Conservation (phyloP, 2,888 invertebrate species). For the Pristionchus maxplancki region DNA sequence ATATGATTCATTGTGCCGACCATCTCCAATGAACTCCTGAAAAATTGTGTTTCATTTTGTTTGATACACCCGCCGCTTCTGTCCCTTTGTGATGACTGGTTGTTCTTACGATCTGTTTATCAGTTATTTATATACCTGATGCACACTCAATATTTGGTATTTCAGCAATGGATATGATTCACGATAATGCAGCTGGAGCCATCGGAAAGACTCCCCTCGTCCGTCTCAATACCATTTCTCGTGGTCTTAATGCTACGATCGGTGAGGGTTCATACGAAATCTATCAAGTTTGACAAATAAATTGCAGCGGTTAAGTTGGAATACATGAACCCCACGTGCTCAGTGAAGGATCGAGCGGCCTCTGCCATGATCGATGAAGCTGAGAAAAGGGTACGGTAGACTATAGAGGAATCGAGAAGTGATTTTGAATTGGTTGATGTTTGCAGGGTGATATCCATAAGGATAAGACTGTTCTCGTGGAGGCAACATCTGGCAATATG, state of each 20-base stretch:
- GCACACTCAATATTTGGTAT: no score
- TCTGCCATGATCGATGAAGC: constrained; percentile 72
- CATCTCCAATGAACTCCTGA: neutral
- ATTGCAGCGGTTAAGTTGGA: constrained; percentile 75
- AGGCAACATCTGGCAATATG: constrained; percentile 75
- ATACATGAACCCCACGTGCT: constrained; percentile 75
- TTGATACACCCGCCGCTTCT: neutral
- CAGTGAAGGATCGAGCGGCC: constrained; percentile 75
- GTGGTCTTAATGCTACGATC: constrained; percentile 68
- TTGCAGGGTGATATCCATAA: constrained; percentile 61
- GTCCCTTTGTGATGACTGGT: neutral
- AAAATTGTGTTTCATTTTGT: no score
- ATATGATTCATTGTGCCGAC: neutral
- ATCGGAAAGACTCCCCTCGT: constrained; percentile 74
- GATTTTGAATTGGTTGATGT: neutral
- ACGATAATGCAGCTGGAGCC: neutral
- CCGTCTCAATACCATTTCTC: constrained; percentile 68
- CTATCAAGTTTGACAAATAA: neutral
- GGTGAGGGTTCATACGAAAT: constrained; percentile 56
- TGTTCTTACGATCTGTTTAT: neutral
- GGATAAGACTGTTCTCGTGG: constrained; percentile 69
- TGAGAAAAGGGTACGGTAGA: constrained; percentile 56
- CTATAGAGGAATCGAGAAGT: neutral
- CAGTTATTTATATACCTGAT: no score
- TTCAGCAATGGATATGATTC: constrained; percentile 25